phyloP scores from a whole-genome alignment of 2,888 invertebrate genomes.

The Megastigmus dorsalis region DNA sequence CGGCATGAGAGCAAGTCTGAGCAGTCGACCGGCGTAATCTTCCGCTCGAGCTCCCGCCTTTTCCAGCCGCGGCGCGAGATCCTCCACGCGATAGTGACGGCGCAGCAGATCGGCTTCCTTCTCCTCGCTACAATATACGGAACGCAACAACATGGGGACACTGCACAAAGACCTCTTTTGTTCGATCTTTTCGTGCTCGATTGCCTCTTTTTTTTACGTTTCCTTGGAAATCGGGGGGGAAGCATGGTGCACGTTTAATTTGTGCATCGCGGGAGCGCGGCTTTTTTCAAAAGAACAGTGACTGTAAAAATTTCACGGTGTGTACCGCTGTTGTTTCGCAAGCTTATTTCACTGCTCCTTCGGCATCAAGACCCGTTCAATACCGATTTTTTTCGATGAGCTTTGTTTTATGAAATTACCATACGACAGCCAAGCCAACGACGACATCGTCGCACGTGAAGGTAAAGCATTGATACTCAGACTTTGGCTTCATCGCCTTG shows the following conservation, averaged over 20 bases:
- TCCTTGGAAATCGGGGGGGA: too few species aligned
- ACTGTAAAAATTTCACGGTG: too few species aligned
- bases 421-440: slow-evolving; percentile 75
- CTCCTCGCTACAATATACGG: background rate
- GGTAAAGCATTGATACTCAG: slow-evolving; percentile 65
- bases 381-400: too few species aligned
- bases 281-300: too few species aligned
- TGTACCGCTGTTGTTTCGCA: too few species aligned
- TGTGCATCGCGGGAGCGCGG: too few species aligned
- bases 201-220: too few species aligned
- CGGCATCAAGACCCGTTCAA: too few species aligned
- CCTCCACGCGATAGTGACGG: slow-evolving; percentile 19
- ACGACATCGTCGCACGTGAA: slow-evolving; percentile 74
- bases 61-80: slow-evolving; percentile 10
- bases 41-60: background rate
- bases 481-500: slow-evolving; percentile 45
- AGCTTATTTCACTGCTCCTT: too few species aligned
- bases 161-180: too few species aligned
- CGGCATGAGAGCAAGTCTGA: slow-evolving; percentile 76
- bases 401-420: slow-evolving; percentile 69
- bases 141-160: background rate
- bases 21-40: background rate
- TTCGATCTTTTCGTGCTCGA: too few species aligned
- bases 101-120: background rate
- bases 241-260: too few species aligned